A percentile compares a stretch with the other conserved stretches of the same genome.
phyloP scores from a whole-genome alignment of 2,888 invertebrate species.

The Eulithis testata region DNA sequence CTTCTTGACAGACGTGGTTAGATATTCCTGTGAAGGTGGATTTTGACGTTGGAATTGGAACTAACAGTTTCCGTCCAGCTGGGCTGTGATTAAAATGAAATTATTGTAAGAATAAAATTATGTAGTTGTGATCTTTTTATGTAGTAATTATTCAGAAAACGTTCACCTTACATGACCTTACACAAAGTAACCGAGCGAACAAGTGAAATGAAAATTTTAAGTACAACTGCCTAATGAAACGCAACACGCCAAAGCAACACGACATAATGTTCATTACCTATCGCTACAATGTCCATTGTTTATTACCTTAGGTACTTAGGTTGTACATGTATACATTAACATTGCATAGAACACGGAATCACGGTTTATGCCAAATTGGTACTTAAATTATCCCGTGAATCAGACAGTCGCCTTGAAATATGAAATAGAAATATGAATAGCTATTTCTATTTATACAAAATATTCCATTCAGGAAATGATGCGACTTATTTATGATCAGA shows the following conservation, averaged over 20 bases:
- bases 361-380: conserved; percentile 36
- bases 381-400: conserved; percentile 32
- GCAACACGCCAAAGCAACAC: too few species aligned
- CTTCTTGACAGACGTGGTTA: conserved; percentile 13
- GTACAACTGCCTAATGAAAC: too few species aligned
- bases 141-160: too few species aligned
- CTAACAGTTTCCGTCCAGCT: too few species aligned
- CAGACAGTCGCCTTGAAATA: conserved; percentile 28
- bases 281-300: background rate
- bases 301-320: background rate
- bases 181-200: too few species aligned
- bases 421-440: conserved; percentile 20
- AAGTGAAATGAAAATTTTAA: too few species aligned
- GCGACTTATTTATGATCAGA: conserved; percentile 24
- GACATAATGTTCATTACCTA: too few species aligned
- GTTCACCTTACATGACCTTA: too few species aligned
- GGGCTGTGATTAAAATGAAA: too few species aligned
- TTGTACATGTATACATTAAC: conserved; percentile 4
- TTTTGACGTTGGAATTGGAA: background rate
- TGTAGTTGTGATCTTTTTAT: too few species aligned
- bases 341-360: conserved; percentile 23
- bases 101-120: too few species aligned
- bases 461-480: conserved; percentile 33
- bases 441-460: conserved; percentile 26
- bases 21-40: conserved; percentile 14